These are phyloP conservation scores for Archilochus colubris DNA, from an alignment of 2,113 vertebrate genomes.

Conservation along the genomic window DNA sequence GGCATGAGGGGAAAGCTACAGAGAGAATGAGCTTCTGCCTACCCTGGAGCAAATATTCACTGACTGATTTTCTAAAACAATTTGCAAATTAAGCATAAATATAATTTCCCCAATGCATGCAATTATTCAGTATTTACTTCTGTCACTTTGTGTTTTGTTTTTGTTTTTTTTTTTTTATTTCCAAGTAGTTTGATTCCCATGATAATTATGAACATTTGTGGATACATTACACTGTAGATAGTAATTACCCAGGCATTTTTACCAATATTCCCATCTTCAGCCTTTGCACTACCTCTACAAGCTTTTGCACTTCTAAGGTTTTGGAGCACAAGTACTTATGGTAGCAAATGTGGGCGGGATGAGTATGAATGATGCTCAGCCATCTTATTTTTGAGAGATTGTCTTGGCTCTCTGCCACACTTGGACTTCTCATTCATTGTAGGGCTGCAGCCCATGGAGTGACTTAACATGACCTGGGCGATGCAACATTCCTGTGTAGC, in stretches of 20 bases:
- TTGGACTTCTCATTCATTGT: background rate
- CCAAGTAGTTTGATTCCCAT: background rate
- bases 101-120: background rate
- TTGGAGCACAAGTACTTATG: background rate
- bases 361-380: background rate
- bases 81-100: background rate
- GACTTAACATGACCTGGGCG: background rate
- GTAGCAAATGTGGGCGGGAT: background rate
- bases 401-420: background rate
- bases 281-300: background rate
- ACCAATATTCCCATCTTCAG: background rate
- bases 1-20: background rate
- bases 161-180: background rate
- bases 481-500: conserved; percentile 17
- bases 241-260: background rate
- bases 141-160: background rate
- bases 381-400: background rate
- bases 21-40: background rate
- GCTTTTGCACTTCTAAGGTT: background rate
- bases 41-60: background rate
- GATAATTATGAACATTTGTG: background rate
- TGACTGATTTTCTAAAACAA: background rate
- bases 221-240: background rate
- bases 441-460: background rate
- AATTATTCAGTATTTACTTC: background rate